Evolutionary conservation across 64 coral and sea anemone species (phyloP).

Genomic region (Stichodactyla mertensii): DNA sequence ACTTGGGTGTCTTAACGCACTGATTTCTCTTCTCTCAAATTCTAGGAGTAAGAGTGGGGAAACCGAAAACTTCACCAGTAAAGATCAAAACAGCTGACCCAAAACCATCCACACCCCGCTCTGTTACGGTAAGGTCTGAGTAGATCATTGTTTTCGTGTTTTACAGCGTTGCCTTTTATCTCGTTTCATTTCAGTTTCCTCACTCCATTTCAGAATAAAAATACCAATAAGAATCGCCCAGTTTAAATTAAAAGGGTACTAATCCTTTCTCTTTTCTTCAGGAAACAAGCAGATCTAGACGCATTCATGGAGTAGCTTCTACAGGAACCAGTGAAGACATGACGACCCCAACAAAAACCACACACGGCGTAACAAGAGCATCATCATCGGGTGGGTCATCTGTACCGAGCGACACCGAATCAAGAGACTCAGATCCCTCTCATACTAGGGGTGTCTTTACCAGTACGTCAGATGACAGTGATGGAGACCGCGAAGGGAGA

Average conservation of each 20-base stretch:
- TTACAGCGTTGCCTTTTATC: neutral
- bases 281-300: constrained; percentile 19
- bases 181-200: neutral
- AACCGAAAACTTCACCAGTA: neutral
- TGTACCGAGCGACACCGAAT: constrained; percentile 4
- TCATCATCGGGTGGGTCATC: constrained; percentile 10
- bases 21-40: neutral
- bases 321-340: constrained; percentile 5
- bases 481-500: constrained; percentile 45
- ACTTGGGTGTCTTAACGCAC: neutral
- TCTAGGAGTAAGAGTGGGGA: neutral
- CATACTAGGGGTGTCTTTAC: constrained; percentile 12
- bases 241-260: neutral
- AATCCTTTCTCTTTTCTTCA: neutral
- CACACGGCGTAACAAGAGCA: neutral
- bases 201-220: too few relatives aligned
- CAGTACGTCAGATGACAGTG: constrained; percentile 83
- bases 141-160: neutral
- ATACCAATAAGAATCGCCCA: too few relatives aligned
- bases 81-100: neutral
- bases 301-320: neutral
- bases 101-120: constrained; percentile 9
- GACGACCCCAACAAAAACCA: constrained; percentile 14
- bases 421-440: neutral
- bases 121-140: neutral